Evolutionary conservation across 35 echinoderm and acorn worm species (phyloP).

Genomic region (Eucidaris tribuloides): DNA sequence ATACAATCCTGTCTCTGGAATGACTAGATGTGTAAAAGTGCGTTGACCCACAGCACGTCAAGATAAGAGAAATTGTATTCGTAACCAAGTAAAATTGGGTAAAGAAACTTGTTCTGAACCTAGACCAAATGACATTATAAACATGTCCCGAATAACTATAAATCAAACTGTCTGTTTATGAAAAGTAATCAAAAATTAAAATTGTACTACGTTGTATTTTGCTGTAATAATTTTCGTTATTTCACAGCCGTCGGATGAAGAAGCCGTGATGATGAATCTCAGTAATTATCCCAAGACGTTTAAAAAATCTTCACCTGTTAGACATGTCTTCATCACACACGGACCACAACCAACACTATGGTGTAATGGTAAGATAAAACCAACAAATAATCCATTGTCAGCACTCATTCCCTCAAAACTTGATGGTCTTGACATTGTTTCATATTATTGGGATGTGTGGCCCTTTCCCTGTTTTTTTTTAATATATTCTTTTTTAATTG

Average conservation of each 20-base stretch:
- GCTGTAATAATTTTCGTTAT: background rate
- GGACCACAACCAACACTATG: constrained; percentile 4
- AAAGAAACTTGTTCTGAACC: background rate
- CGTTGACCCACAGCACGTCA: too few species aligned
- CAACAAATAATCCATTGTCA: too few species aligned
- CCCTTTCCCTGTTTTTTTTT: background rate
- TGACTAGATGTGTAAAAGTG: too few species aligned
- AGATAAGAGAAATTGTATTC: too few species aligned
- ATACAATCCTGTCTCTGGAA: too few species aligned
- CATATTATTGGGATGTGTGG: background rate
- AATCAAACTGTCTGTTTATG: too few species aligned
- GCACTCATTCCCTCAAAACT: background rate
- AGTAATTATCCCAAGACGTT: background rate
- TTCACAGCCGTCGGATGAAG: background rate
- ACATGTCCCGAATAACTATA: background rate
- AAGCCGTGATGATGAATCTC: background rate
- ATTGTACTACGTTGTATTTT: too few species aligned
- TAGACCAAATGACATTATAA: background rate
- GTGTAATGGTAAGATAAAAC: constrained; percentile 2
- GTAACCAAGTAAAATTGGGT: background rate
- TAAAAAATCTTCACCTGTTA: background rate
- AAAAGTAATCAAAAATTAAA: too few species aligned
- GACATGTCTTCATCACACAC: constrained; percentile 6
- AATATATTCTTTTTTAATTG: background rate
- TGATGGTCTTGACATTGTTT: background rate